Conservation (phyloP, 2,797 vertebrate genomes). For the Antrozous pallidus region DNA sequence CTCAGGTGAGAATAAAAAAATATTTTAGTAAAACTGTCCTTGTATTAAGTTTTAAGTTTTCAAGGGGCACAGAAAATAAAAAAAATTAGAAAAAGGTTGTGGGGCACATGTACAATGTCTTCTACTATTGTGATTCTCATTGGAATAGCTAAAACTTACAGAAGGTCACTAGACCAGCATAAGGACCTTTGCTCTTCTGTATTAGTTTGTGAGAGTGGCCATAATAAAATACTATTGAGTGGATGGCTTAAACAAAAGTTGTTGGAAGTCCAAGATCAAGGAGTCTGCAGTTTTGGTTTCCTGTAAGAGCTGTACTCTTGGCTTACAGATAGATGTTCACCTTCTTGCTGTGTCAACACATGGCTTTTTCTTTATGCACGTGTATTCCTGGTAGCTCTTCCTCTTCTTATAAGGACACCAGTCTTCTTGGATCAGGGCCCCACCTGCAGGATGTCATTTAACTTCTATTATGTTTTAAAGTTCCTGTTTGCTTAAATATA, state of each 20-base stretch:
- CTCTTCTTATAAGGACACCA: background rate
- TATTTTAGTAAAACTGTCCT: background rate
- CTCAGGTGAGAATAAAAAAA: no score
- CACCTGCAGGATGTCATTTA: background rate
- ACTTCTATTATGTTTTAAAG: background rate
- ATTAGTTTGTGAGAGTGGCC: background rate
- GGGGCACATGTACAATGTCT: background rate
- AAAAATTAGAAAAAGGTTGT: background rate
- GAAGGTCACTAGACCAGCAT: background rate
- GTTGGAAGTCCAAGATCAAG: background rate
- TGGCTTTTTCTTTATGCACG: background rate
- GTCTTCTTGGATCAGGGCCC: background rate
- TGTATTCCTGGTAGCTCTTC: background rate
- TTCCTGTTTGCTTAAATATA: background rate
- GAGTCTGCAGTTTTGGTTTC: background rate
- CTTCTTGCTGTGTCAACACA: background rate
- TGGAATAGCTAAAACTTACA: background rate
- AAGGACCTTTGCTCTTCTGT: background rate
- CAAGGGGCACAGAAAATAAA: conserved; percentile 3
- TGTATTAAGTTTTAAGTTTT: conserved; percentile 11
- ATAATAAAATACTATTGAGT: background rate
- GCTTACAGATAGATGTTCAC: background rate
- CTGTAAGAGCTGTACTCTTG: background rate
- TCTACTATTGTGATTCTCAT: background rate
- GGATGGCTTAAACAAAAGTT: background rate